phyloP scores from a whole-genome alignment of 2,113 vertebrate species.

The Sylvicapra grimmia region DNA sequence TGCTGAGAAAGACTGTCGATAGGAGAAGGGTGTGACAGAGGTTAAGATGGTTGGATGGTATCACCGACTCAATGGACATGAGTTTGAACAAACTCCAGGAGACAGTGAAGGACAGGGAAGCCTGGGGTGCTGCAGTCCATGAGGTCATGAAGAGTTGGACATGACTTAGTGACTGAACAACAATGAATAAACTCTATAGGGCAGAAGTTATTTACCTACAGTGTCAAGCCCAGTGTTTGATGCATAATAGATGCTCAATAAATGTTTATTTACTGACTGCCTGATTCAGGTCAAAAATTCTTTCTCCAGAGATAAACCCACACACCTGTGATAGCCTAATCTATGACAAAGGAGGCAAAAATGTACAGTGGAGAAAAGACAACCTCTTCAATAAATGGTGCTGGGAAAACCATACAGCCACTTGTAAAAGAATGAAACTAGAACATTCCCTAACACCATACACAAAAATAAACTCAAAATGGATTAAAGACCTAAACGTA shows the following conservation, averaged over 20 bases:
- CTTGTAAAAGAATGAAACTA: neutral
- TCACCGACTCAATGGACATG: neutral
- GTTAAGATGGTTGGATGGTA: neutral
- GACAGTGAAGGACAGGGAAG: neutral
- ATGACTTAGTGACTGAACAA: neutral
- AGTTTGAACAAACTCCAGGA: neutral
- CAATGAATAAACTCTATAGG: neutral
- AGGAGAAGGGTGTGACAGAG: neutral
- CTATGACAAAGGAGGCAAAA: neutral
- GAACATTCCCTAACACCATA: neutral
- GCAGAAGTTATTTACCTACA: neutral
- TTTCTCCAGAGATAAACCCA: neutral
- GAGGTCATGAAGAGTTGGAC: neutral
- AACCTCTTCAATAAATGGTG: neutral
- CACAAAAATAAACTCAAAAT: neutral
- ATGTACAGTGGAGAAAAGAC: neutral
- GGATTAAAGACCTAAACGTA: neutral
- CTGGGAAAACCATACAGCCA: neutral
- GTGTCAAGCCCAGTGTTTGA: neutral
- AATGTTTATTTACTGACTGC: neutral
- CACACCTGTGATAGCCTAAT: accelerated
- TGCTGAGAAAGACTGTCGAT: accelerated
- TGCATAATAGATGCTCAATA: neutral
- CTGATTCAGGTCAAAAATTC: neutral
- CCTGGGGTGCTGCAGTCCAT: neutral